Conservation (phyloP, 2,113 vertebrate genomes). For the Antennarius striatus region DNA sequence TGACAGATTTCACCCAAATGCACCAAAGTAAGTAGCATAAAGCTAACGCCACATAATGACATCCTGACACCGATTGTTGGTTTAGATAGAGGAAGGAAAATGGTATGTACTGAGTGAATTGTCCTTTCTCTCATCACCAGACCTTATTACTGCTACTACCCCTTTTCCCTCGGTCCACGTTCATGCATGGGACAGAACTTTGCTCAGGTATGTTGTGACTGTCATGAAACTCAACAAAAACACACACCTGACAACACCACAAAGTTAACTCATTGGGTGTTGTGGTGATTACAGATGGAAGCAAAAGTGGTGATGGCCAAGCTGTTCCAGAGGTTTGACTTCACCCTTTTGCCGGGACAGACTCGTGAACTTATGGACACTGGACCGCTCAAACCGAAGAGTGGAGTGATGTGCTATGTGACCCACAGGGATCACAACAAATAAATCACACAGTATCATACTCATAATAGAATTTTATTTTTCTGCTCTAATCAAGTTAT, state of each 20-base stretch:
- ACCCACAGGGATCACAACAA: constrained; percentile 59
- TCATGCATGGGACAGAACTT: constrained; percentile 89
- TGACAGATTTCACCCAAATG: constrained; percentile 87
- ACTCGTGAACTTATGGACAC: constrained; percentile 82
- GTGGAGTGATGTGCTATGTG: constrained; percentile 85
- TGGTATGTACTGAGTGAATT: neutral
- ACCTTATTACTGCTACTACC: constrained; percentile 84
- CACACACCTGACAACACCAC: neutral
- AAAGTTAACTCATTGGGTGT: neutral
- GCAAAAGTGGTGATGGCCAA: constrained; percentile 93
- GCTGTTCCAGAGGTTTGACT: constrained; percentile 90
- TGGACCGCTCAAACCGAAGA: constrained; percentile 81
- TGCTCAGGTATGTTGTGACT: constrained; percentile 82
- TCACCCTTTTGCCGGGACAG: constrained; percentile 84
- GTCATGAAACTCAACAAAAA: neutral
- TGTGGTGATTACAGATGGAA: constrained; percentile 84
- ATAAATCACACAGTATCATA: neutral
- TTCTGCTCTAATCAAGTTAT: neutral
- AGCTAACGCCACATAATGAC: neutral
- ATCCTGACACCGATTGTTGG: neutral
- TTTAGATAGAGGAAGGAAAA: neutral
- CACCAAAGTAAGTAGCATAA: constrained; percentile 83
- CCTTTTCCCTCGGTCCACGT: constrained; percentile 89
- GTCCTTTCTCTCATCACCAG: constrained; percentile 38
- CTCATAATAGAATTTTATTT: neutral